These are phyloP conservation scores for Periphyllus acericola DNA, from an alignment of 2,888 invertebrate genomes.

Conservation along the genomic window DNA sequence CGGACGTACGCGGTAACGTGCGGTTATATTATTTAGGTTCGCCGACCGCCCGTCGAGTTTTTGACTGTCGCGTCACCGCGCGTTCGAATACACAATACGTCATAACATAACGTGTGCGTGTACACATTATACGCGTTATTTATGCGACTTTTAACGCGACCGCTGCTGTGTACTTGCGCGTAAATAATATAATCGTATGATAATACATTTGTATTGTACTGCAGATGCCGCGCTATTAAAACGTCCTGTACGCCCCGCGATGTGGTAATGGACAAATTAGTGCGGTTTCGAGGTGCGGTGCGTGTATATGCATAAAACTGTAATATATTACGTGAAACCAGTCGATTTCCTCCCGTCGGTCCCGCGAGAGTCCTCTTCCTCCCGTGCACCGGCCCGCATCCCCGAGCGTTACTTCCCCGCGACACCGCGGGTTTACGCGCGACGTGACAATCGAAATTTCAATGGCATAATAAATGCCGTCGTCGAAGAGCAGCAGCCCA, in stretches of 20 bases:
- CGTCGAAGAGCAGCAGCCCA: neutral
- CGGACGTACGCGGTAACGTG: neutral
- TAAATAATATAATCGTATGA: too few species aligned
- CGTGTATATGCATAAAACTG: neutral
- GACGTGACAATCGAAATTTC: slow-evolving; percentile 33
- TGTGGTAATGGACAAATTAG: slow-evolving; percentile 37
- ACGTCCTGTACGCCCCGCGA: slow-evolving; percentile 29
- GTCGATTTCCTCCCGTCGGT: neutral
- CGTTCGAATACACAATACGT: neutral
- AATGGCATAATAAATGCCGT: neutral
- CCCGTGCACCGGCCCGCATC: neutral
- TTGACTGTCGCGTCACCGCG: neutral
- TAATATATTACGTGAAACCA: slow-evolving; percentile 13
- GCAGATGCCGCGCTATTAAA: neutral
- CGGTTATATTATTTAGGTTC: neutral
- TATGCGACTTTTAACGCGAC: slow-evolving; percentile 17
- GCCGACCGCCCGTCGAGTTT: slow-evolving; percentile 36
- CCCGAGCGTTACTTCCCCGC: neutral
- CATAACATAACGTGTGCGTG: neutral
- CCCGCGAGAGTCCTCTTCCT: neutral
- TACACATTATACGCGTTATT: too few species aligned
- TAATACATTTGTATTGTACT: too few species aligned
- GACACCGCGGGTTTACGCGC: slow-evolving; percentile 33
- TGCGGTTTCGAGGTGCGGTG: slow-evolving; percentile 14
- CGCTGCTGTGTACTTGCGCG: too few species aligned